phyloP scores from a whole-genome alignment of 2,797 vertebrate genomes.

The Rhynchonycteris naso region DNA sequence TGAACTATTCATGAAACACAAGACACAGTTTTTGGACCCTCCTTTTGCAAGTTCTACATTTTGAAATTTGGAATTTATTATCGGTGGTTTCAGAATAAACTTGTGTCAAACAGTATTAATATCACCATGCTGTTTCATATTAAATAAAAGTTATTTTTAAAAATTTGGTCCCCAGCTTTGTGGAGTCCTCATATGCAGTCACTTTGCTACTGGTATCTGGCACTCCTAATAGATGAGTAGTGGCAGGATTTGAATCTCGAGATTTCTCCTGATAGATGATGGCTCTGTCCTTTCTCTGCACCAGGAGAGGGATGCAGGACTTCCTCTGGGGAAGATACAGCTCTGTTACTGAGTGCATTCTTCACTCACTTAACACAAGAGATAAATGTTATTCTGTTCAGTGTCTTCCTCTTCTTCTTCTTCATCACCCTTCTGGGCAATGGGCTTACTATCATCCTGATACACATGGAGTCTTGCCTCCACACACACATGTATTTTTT shows the following conservation, averaged over 20 bases:
- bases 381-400: conserved; percentile 63
- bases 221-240: neutral
- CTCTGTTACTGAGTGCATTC: conserved; percentile 66
- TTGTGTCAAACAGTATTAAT: neutral
- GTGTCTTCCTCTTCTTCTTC: conserved; percentile 69
- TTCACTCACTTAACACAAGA: conserved; percentile 59
- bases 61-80: conserved; percentile 17
- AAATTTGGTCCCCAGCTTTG: neutral
- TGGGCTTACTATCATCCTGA: conserved; percentile 69
- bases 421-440: conserved; percentile 76
- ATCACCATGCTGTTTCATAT: neutral
- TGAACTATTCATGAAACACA: neutral
- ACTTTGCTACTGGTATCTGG: neutral
- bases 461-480: conserved; percentile 56
- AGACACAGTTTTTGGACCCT: neutral
- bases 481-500: conserved; percentile 82
- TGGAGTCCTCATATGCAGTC: neutral
- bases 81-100: neutral
- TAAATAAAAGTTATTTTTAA: neutral
- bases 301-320: conserved; percentile 44
- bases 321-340: conserved; percentile 46
- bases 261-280: neutral
- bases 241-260: neutral
- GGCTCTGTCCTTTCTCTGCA: neutral
- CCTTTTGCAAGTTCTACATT: conserved; percentile 9